Percentiles rank a stretch among this genome's conserved stretches.
Evolutionary conservation across 1,140 invertebrate genomes (phyloP).

Genomic region (Zaprionus inermis): DNA sequence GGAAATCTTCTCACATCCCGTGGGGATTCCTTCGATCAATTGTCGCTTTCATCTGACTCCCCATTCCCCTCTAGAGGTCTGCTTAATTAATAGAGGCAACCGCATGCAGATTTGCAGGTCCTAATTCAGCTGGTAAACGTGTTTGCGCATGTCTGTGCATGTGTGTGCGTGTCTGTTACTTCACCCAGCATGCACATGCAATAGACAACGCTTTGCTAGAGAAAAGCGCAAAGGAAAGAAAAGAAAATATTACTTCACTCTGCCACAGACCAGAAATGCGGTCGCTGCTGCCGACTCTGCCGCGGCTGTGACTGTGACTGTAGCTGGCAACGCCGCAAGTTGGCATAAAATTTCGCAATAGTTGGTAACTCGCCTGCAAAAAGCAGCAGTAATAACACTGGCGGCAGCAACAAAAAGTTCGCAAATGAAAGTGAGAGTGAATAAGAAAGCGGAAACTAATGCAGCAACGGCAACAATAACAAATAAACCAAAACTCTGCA

Average conservation of each 20-base stretch:
- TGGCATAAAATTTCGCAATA: slow-evolving; percentile 72
- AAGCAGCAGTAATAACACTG: slow-evolving; percentile 48
- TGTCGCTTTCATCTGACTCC: slow-evolving; percentile 20
- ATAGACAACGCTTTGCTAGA: slow-evolving; percentile 56
- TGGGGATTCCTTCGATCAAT: slow-evolving; percentile 15
- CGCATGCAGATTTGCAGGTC: slow-evolving; percentile 72
- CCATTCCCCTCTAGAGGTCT: background rate
- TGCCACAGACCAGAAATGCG: slow-evolving; percentile 75
- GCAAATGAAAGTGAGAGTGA: slow-evolving; percentile 84
- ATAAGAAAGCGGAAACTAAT: slow-evolving; percentile 84
- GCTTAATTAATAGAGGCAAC: slow-evolving; percentile 52
- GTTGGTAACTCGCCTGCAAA: slow-evolving; percentile 59
- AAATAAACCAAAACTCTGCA: slow-evolving; percentile 20
- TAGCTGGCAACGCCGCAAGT: slow-evolving; percentile 12
- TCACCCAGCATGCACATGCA: slow-evolving; percentile 51
- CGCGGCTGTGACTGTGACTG: background rate
- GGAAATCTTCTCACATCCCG: background rate
- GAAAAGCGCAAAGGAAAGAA: slow-evolving; percentile 46
- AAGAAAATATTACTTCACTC: slow-evolving; percentile 78
- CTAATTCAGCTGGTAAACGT: slow-evolving; percentile 49
- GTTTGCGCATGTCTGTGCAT: background rate
- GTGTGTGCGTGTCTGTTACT: slow-evolving; percentile 57
- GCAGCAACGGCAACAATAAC: slow-evolving; percentile 42
- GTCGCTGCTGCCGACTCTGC: slow-evolving; percentile 24
- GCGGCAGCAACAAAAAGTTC: slow-evolving; percentile 40